These are phyloP conservation scores for Morpho achilles DNA, from an alignment of 2,888 invertebrate genomes.

Conservation along the genomic window DNA sequence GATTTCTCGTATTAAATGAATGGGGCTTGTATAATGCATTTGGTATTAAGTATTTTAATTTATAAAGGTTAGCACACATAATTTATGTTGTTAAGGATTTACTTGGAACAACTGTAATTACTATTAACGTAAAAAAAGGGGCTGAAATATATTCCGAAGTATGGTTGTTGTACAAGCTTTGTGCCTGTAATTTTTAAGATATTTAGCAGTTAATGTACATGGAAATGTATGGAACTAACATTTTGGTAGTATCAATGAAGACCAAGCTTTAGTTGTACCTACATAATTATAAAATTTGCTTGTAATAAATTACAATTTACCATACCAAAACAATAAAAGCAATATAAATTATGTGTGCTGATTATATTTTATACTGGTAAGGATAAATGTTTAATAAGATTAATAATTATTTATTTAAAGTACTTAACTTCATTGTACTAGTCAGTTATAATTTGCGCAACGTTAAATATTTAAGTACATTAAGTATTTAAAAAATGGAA, in stretches of 20 bases:
- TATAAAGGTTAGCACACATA: constrained; percentile 31
- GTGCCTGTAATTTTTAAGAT: neutral
- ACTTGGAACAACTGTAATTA: too few relatives aligned
- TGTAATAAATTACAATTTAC: neutral
- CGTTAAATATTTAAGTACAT: constrained; percentile 69
- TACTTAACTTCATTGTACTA: constrained; percentile 79
- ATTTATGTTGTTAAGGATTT: constrained; percentile 8
- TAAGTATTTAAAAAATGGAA: constrained; percentile 61
- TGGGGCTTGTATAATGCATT: constrained; percentile 68
- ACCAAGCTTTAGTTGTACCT: too few relatives aligned
- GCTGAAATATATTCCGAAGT: too few relatives aligned
- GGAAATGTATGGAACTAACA: too few relatives aligned
- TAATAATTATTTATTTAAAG: constrained; percentile 73
- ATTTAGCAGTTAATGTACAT: neutral
- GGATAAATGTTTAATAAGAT: constrained; percentile 74
- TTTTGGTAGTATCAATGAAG: too few relatives aligned
- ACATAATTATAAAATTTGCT: too few relatives aligned
- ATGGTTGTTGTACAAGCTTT: neutral
- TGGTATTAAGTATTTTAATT: constrained; percentile 55
- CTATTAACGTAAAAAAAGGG: too few relatives aligned
- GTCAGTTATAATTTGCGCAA: constrained; percentile 80
- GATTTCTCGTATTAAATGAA: constrained; percentile 49
- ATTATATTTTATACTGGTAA: constrained; percentile 50
- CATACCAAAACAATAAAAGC: neutral
- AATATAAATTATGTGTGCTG: constrained; percentile 18